Evolutionary conservation across 2,113 vertebrate genomes (phyloP).

Genomic region (Taxidea taxus): DNA sequence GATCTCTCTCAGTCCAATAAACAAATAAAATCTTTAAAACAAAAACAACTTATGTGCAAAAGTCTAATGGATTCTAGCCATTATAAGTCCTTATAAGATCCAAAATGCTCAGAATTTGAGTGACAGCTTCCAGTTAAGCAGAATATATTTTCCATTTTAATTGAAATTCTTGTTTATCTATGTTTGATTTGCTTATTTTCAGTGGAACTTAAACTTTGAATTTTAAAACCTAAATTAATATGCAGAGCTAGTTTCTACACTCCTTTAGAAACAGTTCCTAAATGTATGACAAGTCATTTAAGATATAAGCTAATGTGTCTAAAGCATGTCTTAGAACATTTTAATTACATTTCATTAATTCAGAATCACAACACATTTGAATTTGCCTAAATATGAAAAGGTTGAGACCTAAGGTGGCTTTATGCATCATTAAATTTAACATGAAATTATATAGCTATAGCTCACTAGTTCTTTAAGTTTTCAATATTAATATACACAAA

Average conservation of each 20-base stretch:
- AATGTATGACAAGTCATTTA: background rate
- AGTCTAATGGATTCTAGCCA: background rate
- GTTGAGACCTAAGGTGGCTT: background rate
- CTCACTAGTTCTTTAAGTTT: background rate
- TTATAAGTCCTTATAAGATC: background rate
- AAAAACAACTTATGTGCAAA: background rate
- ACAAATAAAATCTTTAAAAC: no score
- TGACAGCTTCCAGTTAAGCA: background rate
- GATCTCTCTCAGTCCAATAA: no score
- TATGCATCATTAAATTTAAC: constrained; percentile 1
- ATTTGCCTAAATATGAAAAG: constrained; percentile 3
- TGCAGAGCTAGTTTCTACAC: background rate
- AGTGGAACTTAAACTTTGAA: background rate
- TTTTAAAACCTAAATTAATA: background rate
- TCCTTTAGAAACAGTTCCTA: background rate
- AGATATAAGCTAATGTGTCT: background rate
- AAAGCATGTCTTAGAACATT: background rate
- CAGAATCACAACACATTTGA: background rate
- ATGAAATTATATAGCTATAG: background rate
- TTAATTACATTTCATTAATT: constrained; percentile 43
- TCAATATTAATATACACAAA: background rate
- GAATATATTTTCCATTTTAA: background rate
- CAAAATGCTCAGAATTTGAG: background rate
- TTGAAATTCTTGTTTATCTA: background rate
- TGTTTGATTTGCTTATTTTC: constrained; percentile 3